phyloP scores from a whole-genome alignment of 1,140 invertebrate genomes.

The Cyrtorhinus lividipennis region DNA sequence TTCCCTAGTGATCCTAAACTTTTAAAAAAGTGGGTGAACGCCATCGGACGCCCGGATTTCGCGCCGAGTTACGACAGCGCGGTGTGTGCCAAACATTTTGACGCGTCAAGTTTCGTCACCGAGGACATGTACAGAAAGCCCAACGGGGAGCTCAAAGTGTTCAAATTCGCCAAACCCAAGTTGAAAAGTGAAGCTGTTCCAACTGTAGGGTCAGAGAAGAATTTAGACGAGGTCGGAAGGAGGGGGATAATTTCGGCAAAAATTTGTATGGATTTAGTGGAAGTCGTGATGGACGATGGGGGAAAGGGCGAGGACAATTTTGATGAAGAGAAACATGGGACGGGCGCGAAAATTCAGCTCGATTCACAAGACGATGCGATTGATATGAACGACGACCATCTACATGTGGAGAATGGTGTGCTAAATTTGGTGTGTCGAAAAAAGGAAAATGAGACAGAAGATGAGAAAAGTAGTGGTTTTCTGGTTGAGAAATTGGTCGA shows the following conservation, averaged over 20 bases:
- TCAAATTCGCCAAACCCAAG: neutral
- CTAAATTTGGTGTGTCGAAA: too few species aligned
- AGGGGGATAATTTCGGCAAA: neutral
- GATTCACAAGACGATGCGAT: too few species aligned
- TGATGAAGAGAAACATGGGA: too few species aligned
- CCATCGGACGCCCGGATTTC: neutral
- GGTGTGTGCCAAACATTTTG: neutral
- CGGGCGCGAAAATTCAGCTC: too few species aligned
- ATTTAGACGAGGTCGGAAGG: neutral
- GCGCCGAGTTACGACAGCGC: neutral
- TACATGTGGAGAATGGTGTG: too few species aligned
- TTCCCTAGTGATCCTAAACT: neutral
- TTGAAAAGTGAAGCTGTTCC: neutral
- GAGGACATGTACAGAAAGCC: neutral
- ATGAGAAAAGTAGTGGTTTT: too few species aligned
- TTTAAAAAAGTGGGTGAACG: neutral
- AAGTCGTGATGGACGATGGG: neutral
- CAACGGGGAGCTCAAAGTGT: neutral
- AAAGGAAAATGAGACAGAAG: too few species aligned
- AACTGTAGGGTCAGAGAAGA: neutral
- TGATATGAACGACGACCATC: too few species aligned
- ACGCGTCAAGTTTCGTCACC: neutral
- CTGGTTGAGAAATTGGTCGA: too few species aligned
- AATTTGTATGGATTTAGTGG: neutral
- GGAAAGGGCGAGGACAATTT: too few species aligned